phyloP scores from a whole-genome alignment of 1,140 invertebrate species.

The Wasmannia auropunctata region DNA sequence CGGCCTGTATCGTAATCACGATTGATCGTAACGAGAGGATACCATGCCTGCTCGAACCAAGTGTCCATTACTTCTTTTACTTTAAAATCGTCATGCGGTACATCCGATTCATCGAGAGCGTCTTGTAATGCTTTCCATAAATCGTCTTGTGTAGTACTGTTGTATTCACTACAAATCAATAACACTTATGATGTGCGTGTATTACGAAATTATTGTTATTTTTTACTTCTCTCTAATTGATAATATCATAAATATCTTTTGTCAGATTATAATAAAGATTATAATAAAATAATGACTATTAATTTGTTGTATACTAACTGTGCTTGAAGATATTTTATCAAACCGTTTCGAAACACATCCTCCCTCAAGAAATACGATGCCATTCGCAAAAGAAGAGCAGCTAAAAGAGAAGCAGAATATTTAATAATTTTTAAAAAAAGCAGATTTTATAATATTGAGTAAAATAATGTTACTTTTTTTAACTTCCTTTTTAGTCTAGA shows the following conservation, averaged over 20 bases:
- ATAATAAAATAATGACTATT: background rate
- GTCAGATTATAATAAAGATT: too few relatives aligned
- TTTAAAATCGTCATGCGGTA: constrained; percentile 75
- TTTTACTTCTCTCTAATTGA: too few relatives aligned
- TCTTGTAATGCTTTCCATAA: constrained; percentile 89
- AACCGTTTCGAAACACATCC: constrained; percentile 82
- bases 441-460: background rate
- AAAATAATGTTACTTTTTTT: background rate
- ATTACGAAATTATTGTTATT: background rate
- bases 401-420: constrained; percentile 69
- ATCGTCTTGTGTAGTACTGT: constrained; percentile 88
- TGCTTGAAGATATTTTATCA: constrained; percentile 81
- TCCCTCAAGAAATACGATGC: constrained; percentile 84
- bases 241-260: too few relatives aligned
- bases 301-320: constrained; percentile 80
- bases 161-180: constrained; percentile 78
- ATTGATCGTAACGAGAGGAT: constrained; percentile 88
- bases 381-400: constrained; percentile 86
- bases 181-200: background rate
- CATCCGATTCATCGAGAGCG: constrained; percentile 83
- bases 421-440: background rate
- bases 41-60: constrained; percentile 90
- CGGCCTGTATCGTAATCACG: constrained; percentile 83
- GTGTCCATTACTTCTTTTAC: constrained; percentile 87
- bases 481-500: background rate